Conservation (phyloP, 2,888 invertebrate genomes). For the Alloplasta piceator region DNA sequence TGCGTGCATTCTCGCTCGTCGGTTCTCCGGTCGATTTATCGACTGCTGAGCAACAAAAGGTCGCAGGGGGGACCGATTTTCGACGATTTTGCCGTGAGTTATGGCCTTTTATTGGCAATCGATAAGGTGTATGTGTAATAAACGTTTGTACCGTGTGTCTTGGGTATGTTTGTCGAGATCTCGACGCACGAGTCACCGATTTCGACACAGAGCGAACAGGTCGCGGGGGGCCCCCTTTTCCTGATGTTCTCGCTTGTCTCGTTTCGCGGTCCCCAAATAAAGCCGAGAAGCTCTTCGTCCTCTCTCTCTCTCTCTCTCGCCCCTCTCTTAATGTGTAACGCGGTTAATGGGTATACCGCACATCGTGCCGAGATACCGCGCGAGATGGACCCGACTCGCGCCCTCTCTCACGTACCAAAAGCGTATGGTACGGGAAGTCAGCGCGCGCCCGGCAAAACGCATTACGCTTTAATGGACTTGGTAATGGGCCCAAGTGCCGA, state of each 20-base stretch:
- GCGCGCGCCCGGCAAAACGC: slow-evolving; percentile 49
- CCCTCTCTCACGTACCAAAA: slow-evolving; percentile 48
- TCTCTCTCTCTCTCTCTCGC: not conserved
- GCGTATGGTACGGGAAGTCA: slow-evolving; percentile 25
- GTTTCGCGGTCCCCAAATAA: slow-evolving; percentile 57
- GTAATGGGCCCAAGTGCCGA: slow-evolving; percentile 67
- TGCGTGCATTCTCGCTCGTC: slow-evolving; percentile 50
- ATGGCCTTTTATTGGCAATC: no score
- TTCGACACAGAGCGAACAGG: slow-evolving; percentile 15
- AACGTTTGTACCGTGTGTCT: slow-evolving; percentile 1
- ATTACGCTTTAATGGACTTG: slow-evolving; percentile 66
- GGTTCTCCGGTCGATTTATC: not conserved
- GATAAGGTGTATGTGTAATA: no score
- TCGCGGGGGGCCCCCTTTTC: slow-evolving; percentile 4
- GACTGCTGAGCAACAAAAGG: no score
- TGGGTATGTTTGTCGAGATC: slow-evolving; percentile 2
- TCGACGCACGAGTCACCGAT: slow-evolving; percentile 42
- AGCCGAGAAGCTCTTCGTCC: slow-evolving; percentile 40
- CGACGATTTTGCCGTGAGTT: no score
- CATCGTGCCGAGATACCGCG: slow-evolving; percentile 35
- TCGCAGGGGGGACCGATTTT: no score
- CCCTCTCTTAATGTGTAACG: slow-evolving; percentile 17
- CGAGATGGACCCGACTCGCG: slow-evolving; percentile 28
- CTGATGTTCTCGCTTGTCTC: not conserved
- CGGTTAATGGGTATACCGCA: slow-evolving; percentile 50